Evolutionary conservation across 1,140 invertebrate species (phyloP).

Genomic region (Achroia grisella): DNA sequence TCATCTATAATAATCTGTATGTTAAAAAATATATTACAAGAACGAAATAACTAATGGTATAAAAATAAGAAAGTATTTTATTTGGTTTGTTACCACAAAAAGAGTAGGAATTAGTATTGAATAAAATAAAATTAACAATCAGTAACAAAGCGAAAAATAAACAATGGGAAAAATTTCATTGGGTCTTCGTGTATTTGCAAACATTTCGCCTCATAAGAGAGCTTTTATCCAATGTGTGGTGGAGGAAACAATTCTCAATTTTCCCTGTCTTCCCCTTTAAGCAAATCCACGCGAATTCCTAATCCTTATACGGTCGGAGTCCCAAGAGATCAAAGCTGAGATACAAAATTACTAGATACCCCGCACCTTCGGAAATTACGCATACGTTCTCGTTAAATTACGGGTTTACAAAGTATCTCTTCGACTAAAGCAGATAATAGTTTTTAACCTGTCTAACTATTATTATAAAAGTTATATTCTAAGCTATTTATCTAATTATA

Average conservation of each 20-base stretch:
- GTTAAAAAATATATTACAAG: too few relatives aligned
- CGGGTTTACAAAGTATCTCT: too few relatives aligned
- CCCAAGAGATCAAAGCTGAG: conserved; percentile 33
- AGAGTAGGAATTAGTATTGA: background rate
- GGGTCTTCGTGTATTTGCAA: conserved; percentile 21
- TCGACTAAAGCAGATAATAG: too few relatives aligned
- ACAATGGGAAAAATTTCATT: conserved; percentile 21
- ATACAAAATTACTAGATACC: conserved; percentile 36
- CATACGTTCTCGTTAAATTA: too few relatives aligned
- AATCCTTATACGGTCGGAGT: conserved; percentile 50
- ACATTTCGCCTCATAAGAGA: conserved; percentile 28
- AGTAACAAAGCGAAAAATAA: conserved; percentile 14
- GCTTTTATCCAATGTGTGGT: conserved; percentile 32
- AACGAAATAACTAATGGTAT: too few relatives aligned
- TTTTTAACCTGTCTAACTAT: too few relatives aligned
- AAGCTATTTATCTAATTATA: too few relatives aligned
- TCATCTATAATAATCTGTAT: too few relatives aligned
- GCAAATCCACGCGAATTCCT: conserved; percentile 59
- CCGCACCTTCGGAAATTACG: too few relatives aligned
- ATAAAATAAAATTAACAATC: conserved; percentile 10
- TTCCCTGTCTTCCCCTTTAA: conserved; percentile 49
- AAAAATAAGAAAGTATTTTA: too few relatives aligned
- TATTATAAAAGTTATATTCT: too few relatives aligned
- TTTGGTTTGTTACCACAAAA: too few relatives aligned
- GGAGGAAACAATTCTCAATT: conserved; percentile 59